phyloP scores from a whole-genome alignment of 2,113 vertebrate species.

The Motacilla alba region DNA sequence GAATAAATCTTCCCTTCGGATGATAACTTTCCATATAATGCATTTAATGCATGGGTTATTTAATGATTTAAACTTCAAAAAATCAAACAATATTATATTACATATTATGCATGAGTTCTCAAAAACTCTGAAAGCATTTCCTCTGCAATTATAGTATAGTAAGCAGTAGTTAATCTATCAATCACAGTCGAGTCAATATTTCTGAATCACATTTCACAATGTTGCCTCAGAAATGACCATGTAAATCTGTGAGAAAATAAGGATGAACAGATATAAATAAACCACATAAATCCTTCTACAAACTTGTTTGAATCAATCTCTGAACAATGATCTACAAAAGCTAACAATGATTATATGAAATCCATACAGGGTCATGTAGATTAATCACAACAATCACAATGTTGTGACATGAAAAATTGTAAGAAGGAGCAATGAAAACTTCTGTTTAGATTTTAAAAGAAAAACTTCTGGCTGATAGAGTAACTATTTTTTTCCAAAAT shows the following conservation, averaged over 20 bases:
- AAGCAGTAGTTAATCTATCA: not conserved
- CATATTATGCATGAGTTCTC: not conserved
- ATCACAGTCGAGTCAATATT: not conserved
- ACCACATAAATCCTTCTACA: not conserved
- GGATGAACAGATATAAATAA: not conserved
- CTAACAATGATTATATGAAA: not conserved
- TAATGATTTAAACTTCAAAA: not conserved
- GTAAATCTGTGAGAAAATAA: not conserved
- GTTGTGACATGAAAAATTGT: not conserved
- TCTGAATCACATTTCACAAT: not conserved
- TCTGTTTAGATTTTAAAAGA: not conserved
- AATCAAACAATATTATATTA: not conserved
- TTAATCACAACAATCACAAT: not conserved
- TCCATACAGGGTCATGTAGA: not conserved
- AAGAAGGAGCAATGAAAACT: not conserved
- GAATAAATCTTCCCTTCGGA: not conserved
- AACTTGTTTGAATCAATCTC: not conserved
- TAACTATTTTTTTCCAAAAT: not conserved
- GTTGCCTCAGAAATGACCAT: not conserved
- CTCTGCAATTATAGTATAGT: not conserved
- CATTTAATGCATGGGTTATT: not conserved
- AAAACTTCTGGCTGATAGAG: not conserved
- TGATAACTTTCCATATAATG: not conserved
- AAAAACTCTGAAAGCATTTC: not conserved
- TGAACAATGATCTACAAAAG: not conserved